Evolutionary conservation across 2,113 vertebrate species (phyloP).

Genomic region (Otocyon megalotis): DNA sequence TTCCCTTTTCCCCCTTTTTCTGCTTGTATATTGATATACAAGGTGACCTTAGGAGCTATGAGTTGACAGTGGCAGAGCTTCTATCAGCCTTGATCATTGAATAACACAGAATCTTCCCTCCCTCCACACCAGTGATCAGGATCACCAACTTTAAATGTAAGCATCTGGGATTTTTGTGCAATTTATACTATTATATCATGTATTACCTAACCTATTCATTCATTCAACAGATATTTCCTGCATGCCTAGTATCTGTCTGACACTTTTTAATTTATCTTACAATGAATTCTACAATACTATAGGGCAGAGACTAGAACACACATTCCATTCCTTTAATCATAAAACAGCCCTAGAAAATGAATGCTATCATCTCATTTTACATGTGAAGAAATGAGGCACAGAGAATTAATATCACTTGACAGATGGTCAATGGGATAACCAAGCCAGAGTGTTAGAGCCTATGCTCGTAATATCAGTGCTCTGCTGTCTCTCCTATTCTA

Average conservation of each 20-base stretch:
- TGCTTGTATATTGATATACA: background rate
- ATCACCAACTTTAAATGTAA: background rate
- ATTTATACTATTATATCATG: background rate
- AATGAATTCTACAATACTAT: background rate
- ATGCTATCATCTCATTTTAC: background rate
- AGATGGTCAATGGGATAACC: background rate
- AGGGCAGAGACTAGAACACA: background rate
- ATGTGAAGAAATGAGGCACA: background rate
- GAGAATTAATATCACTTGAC: background rate
- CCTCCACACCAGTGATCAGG: background rate
- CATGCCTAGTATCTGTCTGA: background rate
- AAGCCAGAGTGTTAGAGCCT: background rate
- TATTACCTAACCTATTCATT: background rate
- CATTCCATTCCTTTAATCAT: background rate
- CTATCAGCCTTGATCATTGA: background rate
- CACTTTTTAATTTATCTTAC: background rate
- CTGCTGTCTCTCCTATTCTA: background rate
- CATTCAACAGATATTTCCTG: background rate
- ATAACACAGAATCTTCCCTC: background rate
- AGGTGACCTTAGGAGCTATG: background rate
- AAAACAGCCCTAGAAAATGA: background rate
- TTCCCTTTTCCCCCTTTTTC: fast-evolving
- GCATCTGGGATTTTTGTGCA: background rate
- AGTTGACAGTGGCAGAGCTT: background rate
- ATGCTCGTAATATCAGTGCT: background rate